These are phyloP conservation scores for Halcyon badia DNA, from an alignment of 2,797 vertebrate species.

Conservation along the genomic window DNA sequence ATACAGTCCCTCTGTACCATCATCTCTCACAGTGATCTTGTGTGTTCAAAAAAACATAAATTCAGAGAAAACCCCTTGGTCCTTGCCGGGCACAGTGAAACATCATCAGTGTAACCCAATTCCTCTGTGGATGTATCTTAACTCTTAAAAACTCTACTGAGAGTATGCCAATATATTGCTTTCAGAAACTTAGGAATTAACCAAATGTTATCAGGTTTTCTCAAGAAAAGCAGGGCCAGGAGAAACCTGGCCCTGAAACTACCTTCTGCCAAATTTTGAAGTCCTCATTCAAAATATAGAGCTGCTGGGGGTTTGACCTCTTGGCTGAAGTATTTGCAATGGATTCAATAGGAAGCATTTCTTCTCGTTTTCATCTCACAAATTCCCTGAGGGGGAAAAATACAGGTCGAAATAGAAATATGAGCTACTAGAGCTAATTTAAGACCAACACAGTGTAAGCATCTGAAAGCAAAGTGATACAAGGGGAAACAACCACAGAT, in stretches of 20 bases:
- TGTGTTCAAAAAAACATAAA: not conserved
- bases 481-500: not conserved
- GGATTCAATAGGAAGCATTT: not conserved
- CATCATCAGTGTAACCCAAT: not conserved
- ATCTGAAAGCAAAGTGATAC: conserved; percentile 3
- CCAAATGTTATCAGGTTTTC: not conserved
- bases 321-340: not conserved
- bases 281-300: not conserved
- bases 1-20: not conserved
- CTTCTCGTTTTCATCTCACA: not conserved
- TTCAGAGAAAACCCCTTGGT: not conserved
- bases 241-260: not conserved
- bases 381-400: not conserved
- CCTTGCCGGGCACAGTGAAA: not conserved
- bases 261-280: not conserved
- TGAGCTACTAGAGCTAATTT: not conserved
- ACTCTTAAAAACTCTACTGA: not conserved
- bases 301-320: not conserved
- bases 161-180: not conserved
- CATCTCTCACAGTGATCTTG: not conserved
- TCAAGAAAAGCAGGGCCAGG: not conserved
- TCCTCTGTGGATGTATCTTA: not conserved
- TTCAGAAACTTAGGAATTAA: not conserved
- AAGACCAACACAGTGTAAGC: not conserved
- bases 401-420: not conserved